phyloP scores from a whole-genome alignment of 2,888 invertebrate genomes.

The Conomelus anceps region DNA sequence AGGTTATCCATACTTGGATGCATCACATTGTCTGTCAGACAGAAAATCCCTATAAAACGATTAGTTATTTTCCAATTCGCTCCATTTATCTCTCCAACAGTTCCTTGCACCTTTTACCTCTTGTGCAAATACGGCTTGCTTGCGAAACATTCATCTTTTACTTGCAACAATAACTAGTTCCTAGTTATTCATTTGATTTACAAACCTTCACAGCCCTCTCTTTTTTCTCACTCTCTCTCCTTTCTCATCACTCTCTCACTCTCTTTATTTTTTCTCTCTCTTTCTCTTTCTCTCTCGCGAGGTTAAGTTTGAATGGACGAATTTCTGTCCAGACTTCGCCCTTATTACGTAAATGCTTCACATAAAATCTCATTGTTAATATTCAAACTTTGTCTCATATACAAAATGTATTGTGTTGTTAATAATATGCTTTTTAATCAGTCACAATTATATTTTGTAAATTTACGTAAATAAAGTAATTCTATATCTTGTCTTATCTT shows the following conservation, averaged over 20 bases:
- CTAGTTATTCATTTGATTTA: not conserved
- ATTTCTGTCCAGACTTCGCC: too few relatives aligned
- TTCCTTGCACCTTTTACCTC: not conserved
- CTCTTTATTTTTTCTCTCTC: not conserved
- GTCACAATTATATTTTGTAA: too few relatives aligned
- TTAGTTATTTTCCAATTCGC: not conserved
- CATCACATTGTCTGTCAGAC: not conserved
- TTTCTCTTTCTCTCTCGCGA: too few relatives aligned
- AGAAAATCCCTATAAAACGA: not conserved
- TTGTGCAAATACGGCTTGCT: not conserved
- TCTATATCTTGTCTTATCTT: too few relatives aligned
- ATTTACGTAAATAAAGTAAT: too few relatives aligned
- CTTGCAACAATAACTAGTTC: not conserved
- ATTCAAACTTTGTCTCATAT: too few relatives aligned
- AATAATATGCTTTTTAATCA: too few relatives aligned
- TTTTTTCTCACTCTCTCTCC: not conserved
- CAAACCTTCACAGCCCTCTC: too few relatives aligned
- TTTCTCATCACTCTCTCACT: not conserved
- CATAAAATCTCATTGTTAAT: too few relatives aligned
- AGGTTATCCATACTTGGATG: not conserved
- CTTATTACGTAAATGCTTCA: too few relatives aligned
- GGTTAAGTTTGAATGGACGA: too few relatives aligned
- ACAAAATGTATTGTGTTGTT: too few relatives aligned
- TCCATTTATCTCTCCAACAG: not conserved
- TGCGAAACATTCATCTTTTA: not conserved